Percentiles rank a stretch among this genome's conserved stretches.
phyloP scores from a whole-genome alignment of 2,797 vertebrate species.

The Gymnopithys bicolor region DNA sequence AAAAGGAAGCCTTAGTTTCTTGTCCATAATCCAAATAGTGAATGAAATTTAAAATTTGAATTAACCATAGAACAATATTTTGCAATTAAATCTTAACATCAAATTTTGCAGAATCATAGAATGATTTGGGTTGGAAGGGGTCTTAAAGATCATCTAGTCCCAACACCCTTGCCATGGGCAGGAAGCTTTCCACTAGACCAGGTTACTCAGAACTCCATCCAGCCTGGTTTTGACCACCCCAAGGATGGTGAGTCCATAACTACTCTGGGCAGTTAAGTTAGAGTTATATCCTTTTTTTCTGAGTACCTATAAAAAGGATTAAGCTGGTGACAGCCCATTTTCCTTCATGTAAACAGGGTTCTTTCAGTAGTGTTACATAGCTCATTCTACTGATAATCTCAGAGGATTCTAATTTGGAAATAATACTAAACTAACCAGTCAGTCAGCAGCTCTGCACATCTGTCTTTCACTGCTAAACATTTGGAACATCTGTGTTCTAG shows the following conservation, averaged over 20 bases:
- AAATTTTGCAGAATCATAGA: background rate
- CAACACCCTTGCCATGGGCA: rapidly evolving
- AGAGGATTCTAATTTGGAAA: background rate
- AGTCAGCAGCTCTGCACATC: background rate
- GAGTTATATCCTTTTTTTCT: background rate
- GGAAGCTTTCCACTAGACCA: background rate
- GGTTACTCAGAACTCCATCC: background rate
- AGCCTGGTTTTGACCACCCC: background rate
- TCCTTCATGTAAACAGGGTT: background rate
- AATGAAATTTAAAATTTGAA: background rate
- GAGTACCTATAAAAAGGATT: background rate
- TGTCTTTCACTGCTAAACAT: background rate
- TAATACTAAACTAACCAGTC: background rate
- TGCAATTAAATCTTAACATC: background rate
- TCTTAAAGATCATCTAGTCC: background rate
- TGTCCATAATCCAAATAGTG: background rate
- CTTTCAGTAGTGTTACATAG: background rate
- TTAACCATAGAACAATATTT: background rate
- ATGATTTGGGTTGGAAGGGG: background rate
- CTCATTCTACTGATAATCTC: background rate
- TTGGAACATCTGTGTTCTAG: background rate
- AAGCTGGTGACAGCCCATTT: background rate
- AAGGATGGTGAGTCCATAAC: too few relatives aligned
- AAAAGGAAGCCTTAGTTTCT: background rate
- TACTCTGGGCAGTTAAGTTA: background rate